Evolutionary conservation across 2,113 vertebrate species (phyloP).

Genomic region (Pluvianellus socialis): DNA sequence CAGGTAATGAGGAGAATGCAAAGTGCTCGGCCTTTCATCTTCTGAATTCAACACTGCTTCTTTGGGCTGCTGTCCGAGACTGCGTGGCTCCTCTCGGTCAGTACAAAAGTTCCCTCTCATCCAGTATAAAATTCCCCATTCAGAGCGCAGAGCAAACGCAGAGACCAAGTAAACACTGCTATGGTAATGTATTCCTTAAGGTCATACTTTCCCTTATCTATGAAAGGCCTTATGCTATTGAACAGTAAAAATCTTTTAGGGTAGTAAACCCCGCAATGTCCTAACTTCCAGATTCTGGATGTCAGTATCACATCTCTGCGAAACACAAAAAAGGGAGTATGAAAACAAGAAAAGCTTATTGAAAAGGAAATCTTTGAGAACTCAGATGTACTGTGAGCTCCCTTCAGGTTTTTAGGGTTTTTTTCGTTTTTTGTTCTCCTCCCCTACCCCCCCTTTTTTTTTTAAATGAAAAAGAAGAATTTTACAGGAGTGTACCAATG

Average conservation of each 20-base stretch:
- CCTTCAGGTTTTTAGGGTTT: not conserved
- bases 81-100: not conserved
- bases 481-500: not conserved
- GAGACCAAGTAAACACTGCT: constrained; percentile 12
- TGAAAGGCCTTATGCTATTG: not conserved
- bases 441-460: not conserved
- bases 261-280: not conserved
- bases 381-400: not conserved
- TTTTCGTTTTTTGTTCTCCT: not conserved
- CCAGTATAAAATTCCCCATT: constrained; percentile 18
- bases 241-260: not conserved
- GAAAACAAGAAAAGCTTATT: not conserved
- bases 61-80: constrained; percentile 20
- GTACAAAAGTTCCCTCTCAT: not conserved
- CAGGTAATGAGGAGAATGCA: not conserved
- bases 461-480: not conserved
- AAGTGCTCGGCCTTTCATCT: not conserved
- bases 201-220: not conserved
- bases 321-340: not conserved
- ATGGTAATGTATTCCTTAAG: not conserved
- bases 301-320: not conserved
- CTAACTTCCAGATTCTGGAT: not conserved
- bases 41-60: not conserved
- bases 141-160: not conserved
- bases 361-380: not conserved